A percentile compares a stretch with the other conserved stretches of the same genome.
Evolutionary conservation across 1,140 invertebrate genomes (phyloP).

Genomic region (Drosophila santomea): DNA sequence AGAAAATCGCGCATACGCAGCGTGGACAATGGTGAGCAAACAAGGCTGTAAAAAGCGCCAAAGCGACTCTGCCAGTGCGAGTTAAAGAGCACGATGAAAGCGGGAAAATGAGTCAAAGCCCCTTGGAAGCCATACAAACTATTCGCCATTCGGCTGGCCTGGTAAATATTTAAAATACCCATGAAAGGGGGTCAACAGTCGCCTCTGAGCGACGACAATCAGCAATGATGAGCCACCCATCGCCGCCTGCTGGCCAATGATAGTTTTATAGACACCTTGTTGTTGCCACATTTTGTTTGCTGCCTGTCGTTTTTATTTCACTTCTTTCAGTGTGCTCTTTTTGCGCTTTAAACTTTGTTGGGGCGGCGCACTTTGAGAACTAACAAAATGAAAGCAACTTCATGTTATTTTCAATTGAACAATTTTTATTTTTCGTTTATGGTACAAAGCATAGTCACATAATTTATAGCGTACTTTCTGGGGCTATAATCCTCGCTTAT

Average conservation of each 20-base stretch:
- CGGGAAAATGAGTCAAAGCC: neutral
- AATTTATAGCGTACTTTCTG: constrained; percentile 24
- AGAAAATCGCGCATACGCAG: constrained; percentile 29
- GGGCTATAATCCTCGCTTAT: neutral
- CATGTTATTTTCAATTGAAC: neutral
- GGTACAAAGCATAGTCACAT: constrained; percentile 22
- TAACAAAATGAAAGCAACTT: constrained; percentile 30
- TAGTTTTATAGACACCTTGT: constrained; percentile 23
- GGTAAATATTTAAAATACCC: constrained; percentile 76
- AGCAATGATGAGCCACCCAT: constrained; percentile 22
- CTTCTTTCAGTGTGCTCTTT: constrained; percentile 25
- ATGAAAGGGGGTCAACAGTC: constrained; percentile 22
- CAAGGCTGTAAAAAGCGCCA: constrained; percentile 18
- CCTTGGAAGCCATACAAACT: neutral
- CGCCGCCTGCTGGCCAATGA: constrained; percentile 39
- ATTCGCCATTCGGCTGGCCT: constrained; percentile 22
- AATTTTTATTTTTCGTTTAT: neutral
- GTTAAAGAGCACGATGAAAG: constrained; percentile 16
- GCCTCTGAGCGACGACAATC: constrained; percentile 10
- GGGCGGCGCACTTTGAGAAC: constrained; percentile 23
- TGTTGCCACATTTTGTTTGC: constrained; percentile 15
- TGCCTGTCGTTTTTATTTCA: constrained; percentile 42
- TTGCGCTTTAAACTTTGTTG: neutral
- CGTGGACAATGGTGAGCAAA: neutral
- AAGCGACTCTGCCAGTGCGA: neutral